Evolutionary conservation across 2,888 invertebrate species (phyloP).

Genomic region (Orchesella flavescens): DNA sequence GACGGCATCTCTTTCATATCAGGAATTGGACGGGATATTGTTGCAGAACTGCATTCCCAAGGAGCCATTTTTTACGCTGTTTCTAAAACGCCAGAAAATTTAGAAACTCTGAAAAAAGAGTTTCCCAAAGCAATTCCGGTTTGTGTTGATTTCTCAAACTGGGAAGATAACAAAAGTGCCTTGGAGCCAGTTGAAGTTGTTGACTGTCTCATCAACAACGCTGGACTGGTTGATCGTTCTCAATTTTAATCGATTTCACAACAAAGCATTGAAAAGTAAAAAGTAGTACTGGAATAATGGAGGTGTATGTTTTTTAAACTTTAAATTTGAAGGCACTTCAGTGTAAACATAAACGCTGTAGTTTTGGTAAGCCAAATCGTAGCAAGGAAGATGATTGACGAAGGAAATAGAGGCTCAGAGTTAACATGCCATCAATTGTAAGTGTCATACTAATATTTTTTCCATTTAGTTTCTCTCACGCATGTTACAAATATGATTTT

Average conservation of each 20-base stretch:
- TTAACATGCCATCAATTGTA: conserved; percentile 38
- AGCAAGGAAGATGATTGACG: background rate
- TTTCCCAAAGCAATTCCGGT: conserved; percentile 72
- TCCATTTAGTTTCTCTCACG: background rate
- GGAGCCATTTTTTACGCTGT: conserved; percentile 74
- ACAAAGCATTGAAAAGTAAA: no score
- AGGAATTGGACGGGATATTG: conserved; percentile 74
- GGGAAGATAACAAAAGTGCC: conserved; percentile 74
- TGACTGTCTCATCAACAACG: conserved; percentile 77
- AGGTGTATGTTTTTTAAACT: background rate
- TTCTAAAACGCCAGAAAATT: conserved; percentile 73
- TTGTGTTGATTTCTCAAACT: conserved; percentile 75
- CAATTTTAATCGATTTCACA: no score
- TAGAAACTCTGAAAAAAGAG: conserved; percentile 73
- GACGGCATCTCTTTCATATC: no score
- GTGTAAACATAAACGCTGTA: background rate
- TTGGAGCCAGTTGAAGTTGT: conserved; percentile 74
- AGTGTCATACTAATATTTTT: no score
- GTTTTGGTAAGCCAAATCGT: conserved; percentile 8
- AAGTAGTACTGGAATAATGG: background rate
- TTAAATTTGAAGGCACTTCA: no score
- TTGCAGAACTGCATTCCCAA: conserved; percentile 72
- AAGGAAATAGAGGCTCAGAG: conserved; percentile 45
- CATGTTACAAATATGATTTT: no score
- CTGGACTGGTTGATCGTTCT: no score